These are phyloP conservation scores for Scaptomyza tumidula DNA, from an alignment of 2,888 invertebrate species.

Conservation along the genomic window DNA sequence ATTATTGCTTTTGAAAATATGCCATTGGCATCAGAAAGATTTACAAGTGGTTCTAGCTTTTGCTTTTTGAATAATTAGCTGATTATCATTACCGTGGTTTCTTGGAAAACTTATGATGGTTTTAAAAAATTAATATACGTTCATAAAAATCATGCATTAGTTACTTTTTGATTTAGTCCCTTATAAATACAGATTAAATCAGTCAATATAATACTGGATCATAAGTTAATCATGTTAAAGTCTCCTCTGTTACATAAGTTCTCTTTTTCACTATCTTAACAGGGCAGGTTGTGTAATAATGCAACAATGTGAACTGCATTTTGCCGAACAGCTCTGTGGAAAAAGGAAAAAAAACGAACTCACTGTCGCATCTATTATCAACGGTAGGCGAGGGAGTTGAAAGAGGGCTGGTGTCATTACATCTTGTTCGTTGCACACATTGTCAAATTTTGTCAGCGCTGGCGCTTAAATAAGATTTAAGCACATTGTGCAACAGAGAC, in stretches of 20 bases:
- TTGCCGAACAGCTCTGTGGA: slow-evolving; percentile 16
- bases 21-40: neutral
- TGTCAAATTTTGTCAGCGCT: slow-evolving; percentile 42
- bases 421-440: slow-evolving; percentile 69
- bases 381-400: neutral
- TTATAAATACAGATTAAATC: no score
- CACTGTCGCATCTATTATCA: slow-evolving; percentile 14
- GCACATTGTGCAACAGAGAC: slow-evolving; percentile 9
- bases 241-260: neutral
- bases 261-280: no score
- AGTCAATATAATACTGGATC: no score
- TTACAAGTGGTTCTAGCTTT: neutral
- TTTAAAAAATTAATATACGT: neutral
- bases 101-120: neutral
- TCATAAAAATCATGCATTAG: no score
- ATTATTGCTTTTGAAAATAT: neutral
- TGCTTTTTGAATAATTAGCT: neutral
- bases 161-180: no score
- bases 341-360: slow-evolving; percentile 39
- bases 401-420: slow-evolving; percentile 36
- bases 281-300: slow-evolving; percentile 54
- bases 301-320: slow-evolving; percentile 50
- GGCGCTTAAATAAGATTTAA: slow-evolving; percentile 20
- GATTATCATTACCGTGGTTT: neutral
- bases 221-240: neutral